Percentiles rank a stretch among this genome's conserved stretches.
These are phyloP conservation scores for Picus viridis DNA, from an alignment of 2,797 vertebrate species.

Conservation along the genomic window DNA sequence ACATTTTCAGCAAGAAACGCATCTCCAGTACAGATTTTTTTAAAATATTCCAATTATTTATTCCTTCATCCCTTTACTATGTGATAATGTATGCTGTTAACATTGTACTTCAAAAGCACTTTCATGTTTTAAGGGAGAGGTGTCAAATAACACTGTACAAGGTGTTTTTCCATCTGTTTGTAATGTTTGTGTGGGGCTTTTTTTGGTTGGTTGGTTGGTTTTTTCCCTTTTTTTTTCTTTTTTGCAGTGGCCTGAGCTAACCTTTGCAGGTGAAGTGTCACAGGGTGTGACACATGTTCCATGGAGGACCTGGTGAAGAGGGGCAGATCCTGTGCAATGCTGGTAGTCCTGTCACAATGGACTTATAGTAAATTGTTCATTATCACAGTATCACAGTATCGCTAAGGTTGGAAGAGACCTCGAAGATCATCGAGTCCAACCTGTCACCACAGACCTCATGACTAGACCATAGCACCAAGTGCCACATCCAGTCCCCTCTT, in stretches of 20 bases:
- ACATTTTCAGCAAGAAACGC: not conserved
- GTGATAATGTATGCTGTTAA: conserved; percentile 39
- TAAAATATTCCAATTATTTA: not conserved
- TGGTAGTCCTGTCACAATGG: not conserved
- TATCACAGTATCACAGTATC: no score
- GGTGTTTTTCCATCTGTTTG: conserved; percentile 37
- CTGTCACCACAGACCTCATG: no score
- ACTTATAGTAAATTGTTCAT: not conserved
- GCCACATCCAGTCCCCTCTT: no score
- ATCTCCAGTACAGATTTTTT: not conserved
- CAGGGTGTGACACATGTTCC: not conserved
- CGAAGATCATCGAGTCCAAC: no score
- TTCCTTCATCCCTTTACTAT: conserved; percentile 46
- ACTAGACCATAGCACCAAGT: no score
- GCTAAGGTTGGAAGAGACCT: no score
- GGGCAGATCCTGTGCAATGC: not conserved
- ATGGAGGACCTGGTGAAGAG: not conserved
- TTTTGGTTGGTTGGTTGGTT: not conserved
- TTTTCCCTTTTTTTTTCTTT: not conserved
- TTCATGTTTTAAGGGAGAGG: conserved; percentile 22
- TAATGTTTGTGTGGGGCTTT: not conserved
- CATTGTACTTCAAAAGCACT: conserved; percentile 42
- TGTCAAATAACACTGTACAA: not conserved
- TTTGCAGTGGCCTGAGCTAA: not conserved
- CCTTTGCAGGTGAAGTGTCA: not conserved